Conservation (phyloP, 2,797 vertebrate genomes). For the Pristis pectinata region DNA sequence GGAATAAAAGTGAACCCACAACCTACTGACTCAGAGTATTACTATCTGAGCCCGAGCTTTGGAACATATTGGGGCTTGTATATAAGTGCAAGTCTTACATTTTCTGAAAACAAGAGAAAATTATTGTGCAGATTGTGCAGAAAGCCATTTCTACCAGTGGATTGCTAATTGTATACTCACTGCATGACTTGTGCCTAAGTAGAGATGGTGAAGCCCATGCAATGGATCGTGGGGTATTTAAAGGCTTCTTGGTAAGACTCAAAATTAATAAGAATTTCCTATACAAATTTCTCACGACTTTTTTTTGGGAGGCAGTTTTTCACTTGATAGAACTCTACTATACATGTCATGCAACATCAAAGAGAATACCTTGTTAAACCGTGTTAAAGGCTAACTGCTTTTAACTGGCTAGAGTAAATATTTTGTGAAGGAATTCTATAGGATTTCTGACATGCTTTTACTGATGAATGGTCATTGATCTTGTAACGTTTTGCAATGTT, state of each 20-base stretch:
- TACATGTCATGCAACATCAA: constrained; percentile 11
- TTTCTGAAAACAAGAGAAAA: background rate
- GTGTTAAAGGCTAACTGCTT: constrained; percentile 12
- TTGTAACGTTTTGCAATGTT: constrained; percentile 36
- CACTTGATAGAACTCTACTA: background rate
- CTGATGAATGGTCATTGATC: constrained; percentile 4
- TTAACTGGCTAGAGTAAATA: constrained; percentile 33
- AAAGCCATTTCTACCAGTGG: background rate
- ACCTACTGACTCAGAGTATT: no score
- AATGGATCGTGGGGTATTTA: background rate
- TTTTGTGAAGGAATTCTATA: constrained; percentile 34
- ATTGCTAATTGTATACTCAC: background rate
- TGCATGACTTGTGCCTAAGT: background rate
- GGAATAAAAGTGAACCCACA: no score
- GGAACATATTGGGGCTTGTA: no score
- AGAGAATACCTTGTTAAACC: constrained; percentile 20
- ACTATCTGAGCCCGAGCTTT: no score
- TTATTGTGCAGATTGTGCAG: background rate
- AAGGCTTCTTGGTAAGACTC: background rate
- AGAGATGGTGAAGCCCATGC: background rate
- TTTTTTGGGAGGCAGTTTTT: background rate
- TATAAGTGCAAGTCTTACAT: background rate
- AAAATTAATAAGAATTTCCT: background rate
- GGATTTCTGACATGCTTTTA: constrained; percentile 31
- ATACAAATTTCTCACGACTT: background rate